Percentiles rank a stretch among this genome's conserved stretches.
These are phyloP conservation scores for Drosophila stalkeri DNA, from an alignment of 2,888 invertebrate genomes.

Conservation along the genomic window DNA sequence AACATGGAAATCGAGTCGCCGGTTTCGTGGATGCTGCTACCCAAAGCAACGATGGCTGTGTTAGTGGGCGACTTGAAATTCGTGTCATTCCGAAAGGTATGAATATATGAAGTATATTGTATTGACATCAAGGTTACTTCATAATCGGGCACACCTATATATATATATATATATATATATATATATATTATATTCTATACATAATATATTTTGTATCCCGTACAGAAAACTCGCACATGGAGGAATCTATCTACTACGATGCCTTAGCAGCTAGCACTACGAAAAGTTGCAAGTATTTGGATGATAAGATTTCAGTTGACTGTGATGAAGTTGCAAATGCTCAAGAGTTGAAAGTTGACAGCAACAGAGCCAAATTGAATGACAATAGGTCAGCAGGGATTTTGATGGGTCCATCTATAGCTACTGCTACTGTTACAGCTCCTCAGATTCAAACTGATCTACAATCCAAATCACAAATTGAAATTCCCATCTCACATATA, in stretches of 20 bases:
- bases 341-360: conserved; percentile 3
- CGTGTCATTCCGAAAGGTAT: conserved; percentile 88
- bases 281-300: conserved; percentile 7
- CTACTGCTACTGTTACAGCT: conserved; percentile 5
- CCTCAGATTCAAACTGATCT: conserved; percentile 1
- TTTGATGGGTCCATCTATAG: not conserved
- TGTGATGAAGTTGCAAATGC: conserved; percentile 48
- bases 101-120: not conserved
- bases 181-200: too few species aligned
- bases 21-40: conserved; percentile 28
- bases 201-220: not conserved
- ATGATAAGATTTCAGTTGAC: conserved; percentile 41
- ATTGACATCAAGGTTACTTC: not conserved
- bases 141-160: not conserved
- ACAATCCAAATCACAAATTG: conserved; percentile 6
- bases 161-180: too few species aligned
- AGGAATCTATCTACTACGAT: conserved; percentile 93
- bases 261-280: conserved; percentile 89
- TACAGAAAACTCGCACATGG: conserved; percentile 87
- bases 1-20: not conserved
- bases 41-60: conserved; percentile 85
- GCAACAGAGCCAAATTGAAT: conserved; percentile 28
- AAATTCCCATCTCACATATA: not conserved
- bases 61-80: conserved; percentile 93
- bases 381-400: conserved; percentile 23